phyloP scores from a whole-genome alignment of 1,140 invertebrate genomes.

The Amyelois transitella region DNA sequence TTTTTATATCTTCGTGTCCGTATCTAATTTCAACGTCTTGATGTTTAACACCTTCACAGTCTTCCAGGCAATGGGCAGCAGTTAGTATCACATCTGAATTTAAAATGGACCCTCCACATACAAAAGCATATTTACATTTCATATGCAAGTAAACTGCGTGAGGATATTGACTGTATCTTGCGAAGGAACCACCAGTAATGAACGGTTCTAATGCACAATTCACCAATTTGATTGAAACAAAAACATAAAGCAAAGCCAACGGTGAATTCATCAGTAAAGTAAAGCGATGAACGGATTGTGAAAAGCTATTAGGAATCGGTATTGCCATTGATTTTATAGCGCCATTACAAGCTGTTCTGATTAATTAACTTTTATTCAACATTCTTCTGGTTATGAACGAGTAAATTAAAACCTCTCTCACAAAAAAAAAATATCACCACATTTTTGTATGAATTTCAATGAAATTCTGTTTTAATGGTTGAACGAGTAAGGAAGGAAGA shows the following conservation, averaged over 20 bases:
- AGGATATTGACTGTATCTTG: slow-evolving; percentile 3
- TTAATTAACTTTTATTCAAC: background rate
- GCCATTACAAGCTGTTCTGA: background rate
- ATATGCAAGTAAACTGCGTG: slow-evolving; percentile 6
- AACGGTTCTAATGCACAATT: slow-evolving; percentile 1
- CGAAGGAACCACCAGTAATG: slow-evolving; percentile 4
- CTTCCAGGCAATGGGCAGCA: slow-evolving; percentile 12
- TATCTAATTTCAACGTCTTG: background rate
- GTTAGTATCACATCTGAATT: slow-evolving; percentile 14
- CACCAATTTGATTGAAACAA: background rate
- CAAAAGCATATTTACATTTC: background rate
- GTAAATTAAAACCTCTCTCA: too few relatives aligned
- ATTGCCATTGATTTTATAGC: background rate
- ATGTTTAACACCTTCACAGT: background rate
- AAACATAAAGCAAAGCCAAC: background rate
- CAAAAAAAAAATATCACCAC: too few relatives aligned
- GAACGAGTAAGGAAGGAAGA: too few relatives aligned
- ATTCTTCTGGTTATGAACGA: too few relatives aligned
- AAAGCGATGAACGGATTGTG: too few relatives aligned
- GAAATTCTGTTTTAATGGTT: too few relatives aligned
- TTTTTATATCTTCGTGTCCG: background rate
- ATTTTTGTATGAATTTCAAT: too few relatives aligned
- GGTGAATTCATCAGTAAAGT: background rate
- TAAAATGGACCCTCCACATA: slow-evolving; percentile 15
- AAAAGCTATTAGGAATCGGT: background rate